These are phyloP conservation scores for Acridotheres tristis DNA, from an alignment of 2,797 vertebrate species.

Conservation along the genomic window DNA sequence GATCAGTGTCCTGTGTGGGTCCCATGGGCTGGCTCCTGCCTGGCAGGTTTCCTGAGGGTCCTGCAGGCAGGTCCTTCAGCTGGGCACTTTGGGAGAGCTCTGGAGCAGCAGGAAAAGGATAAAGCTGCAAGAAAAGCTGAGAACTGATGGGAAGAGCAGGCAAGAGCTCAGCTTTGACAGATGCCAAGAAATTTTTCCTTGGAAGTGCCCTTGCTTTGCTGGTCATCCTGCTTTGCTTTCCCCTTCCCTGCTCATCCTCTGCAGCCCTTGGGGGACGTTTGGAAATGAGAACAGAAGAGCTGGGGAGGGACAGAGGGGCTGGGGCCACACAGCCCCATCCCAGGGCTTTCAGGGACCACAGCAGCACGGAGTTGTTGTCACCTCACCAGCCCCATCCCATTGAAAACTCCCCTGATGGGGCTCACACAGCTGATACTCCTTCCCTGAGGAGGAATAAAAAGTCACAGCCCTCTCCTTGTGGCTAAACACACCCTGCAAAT, in stretches of 20 bases:
- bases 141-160: neutral
- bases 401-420: accelerated
- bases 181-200: neutral
- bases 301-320: neutral
- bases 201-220: neutral
- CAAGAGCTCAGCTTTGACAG: neutral
- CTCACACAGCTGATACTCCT: neutral
- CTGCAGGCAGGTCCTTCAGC: neutral
- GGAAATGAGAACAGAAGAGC: neutral
- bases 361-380: neutral
- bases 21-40: neutral
- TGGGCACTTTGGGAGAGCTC: neutral
- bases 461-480: neutral
- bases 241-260: neutral
- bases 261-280: neutral
- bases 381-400: accelerated
- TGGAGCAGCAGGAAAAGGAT: neutral
- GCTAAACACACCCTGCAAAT: neutral
- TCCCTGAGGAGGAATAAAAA: neutral
- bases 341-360: accelerated
- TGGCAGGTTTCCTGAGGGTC: neutral
- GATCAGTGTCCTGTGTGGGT: neutral
- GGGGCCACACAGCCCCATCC: neutral
- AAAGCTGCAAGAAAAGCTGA: neutral
- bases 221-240: neutral